Conservation (phyloP, 2,888 invertebrate species). For the Lepidochrysops patricia region DNA sequence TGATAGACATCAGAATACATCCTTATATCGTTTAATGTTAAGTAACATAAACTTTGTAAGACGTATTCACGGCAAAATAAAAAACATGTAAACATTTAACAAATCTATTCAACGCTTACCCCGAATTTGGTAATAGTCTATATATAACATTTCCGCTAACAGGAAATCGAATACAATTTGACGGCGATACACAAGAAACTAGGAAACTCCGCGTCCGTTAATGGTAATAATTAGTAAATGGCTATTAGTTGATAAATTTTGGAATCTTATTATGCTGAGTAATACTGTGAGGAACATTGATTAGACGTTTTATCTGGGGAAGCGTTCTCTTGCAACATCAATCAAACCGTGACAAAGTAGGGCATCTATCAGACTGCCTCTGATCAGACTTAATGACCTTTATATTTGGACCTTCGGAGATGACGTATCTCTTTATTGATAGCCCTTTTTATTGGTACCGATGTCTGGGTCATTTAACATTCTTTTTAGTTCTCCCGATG, state of each 20-base stretch:
- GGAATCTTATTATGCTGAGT: slow-evolving; percentile 15
- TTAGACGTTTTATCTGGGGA: slow-evolving; percentile 22
- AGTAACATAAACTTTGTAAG: neutral
- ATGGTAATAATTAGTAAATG: neutral
- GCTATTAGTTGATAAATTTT: slow-evolving; percentile 13
- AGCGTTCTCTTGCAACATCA: slow-evolving; percentile 33
- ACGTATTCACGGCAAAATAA: neutral
- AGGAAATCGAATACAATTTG: neutral
- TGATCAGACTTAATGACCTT: slow-evolving; percentile 38
- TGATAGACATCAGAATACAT: neutral
- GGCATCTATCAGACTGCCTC: slow-evolving; percentile 38
- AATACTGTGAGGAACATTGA: slow-evolving; percentile 24
- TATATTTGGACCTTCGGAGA: slow-evolving; percentile 22
- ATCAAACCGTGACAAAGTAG: slow-evolving; percentile 56
- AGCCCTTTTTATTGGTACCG: slow-evolving; percentile 15
- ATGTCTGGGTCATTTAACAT: slow-evolving; percentile 13
- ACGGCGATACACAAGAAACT: neutral
- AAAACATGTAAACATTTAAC: neutral
- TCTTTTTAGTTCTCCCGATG: slow-evolving; percentile 4
- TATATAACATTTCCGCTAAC: neutral
- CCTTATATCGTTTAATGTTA: neutral
- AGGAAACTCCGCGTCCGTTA: neutral
- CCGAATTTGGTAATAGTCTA: neutral
- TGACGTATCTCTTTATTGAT: slow-evolving; percentile 21
- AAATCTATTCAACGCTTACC: neutral